Conservation (phyloP, 2,113 vertebrate genomes). For the Datnioides undecimradiatus region DNA sequence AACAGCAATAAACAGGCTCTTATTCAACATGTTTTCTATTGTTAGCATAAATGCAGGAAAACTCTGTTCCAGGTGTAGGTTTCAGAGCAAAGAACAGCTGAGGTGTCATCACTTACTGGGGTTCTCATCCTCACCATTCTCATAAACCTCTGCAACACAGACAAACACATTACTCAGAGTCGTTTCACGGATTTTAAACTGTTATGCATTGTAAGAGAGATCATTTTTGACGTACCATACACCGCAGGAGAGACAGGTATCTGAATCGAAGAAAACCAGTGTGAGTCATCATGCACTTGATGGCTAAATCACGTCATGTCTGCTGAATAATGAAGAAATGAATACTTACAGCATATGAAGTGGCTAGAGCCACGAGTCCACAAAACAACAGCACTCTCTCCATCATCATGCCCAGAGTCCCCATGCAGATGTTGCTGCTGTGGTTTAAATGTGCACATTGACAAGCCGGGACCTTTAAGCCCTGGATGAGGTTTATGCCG, state of each 20-base stretch:
- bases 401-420: conserved; percentile 41
- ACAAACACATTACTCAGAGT: background rate
- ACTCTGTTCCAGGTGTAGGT: background rate
- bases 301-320: background rate
- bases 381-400: conserved; percentile 48
- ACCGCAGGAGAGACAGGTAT: conserved; percentile 58
- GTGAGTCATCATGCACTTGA: background rate
- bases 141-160: conserved; percentile 74
- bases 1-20: background rate
- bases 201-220: background rate
- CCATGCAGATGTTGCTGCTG: background rate
- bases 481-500: conserved; percentile 41
- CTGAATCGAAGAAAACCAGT: conserved; percentile 45
- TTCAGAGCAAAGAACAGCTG: background rate
- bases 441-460: conserved; percentile 31
- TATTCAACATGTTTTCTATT: background rate
- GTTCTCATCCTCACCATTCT: conserved; percentile 77
- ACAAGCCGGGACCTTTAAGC: conserved; percentile 53
- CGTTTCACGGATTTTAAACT: background rate
- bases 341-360: conserved; percentile 70
- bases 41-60: background rate
- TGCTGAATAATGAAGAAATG: background rate
- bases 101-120: conserved; percentile 68
- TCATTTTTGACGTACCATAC: conserved; percentile 66
- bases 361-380: conserved; percentile 53